A percentile compares a stretch with the other conserved stretches of the same genome.
These are phyloP conservation scores for Malurus leucopterus DNA, from an alignment of 2,797 vertebrate genomes.

Conservation along the genomic window DNA sequence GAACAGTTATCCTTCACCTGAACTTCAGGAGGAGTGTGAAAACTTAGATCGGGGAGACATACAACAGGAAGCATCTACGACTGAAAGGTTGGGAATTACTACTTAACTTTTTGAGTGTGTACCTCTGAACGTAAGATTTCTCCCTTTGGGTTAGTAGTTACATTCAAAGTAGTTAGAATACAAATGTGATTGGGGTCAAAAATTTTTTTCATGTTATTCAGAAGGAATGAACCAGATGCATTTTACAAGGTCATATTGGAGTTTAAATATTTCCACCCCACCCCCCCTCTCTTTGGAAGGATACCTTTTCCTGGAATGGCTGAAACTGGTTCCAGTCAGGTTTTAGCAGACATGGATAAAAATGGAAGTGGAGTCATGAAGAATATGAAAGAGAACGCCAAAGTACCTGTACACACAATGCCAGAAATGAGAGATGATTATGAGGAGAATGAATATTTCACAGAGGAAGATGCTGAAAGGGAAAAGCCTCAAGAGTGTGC, in stretches of 20 bases:
- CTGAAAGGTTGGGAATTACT: slow-evolving; percentile 19
- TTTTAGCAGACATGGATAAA: not conserved
- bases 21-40: slow-evolving; percentile 68
- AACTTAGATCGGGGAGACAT: slow-evolving; percentile 46
- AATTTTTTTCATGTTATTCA: not conserved
- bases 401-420: not conserved
- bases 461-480: not conserved
- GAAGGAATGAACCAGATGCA: not conserved
- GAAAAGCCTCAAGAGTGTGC: not conserved
- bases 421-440: slow-evolving; percentile 30
- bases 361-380: not conserved
- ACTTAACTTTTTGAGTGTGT: not conserved
- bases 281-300: not conserved
- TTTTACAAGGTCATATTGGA: not conserved
- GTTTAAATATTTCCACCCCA: not conserved
- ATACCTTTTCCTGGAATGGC: not conserved
- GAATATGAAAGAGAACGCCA: not conserved
- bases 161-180: not conserved
- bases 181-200: not conserved
- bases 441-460: not conserved
- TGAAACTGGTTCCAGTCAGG: not conserved
- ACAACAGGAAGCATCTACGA: not conserved
- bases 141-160: not conserved
- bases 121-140: not conserved
- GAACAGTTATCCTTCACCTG: slow-evolving; percentile 74